Conservation (phyloP, 2,797 vertebrate species). For the Philypnodon macrostomus region DNA sequence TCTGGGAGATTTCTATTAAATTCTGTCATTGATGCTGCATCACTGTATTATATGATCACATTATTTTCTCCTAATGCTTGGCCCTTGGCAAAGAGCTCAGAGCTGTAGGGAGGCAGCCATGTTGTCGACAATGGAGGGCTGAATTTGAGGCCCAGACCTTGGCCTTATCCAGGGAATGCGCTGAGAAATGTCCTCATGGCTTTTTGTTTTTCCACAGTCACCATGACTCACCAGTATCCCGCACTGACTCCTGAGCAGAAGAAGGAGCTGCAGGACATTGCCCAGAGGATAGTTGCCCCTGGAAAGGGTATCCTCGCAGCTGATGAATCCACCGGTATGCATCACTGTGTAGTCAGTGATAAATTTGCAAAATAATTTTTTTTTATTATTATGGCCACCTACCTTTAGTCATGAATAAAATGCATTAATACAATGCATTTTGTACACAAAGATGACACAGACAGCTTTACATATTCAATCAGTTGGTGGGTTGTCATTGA, state of each 20-base stretch:
- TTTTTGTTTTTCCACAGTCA: constrained; percentile 44
- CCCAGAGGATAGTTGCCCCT: constrained; percentile 75
- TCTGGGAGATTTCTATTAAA: no score
- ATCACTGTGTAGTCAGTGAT: no score
- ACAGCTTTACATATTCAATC: no score
- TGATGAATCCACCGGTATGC: constrained; percentile 80
- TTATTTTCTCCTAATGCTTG: constrained; percentile 5
- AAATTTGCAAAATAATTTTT: no score
- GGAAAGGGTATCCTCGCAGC: constrained; percentile 82
- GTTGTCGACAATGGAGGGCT: constrained; percentile 17
- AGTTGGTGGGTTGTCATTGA: no score
- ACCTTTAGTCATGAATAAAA: no score
- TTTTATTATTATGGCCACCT: no score
- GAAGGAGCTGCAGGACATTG: constrained; percentile 81
- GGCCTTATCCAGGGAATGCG: constrained; percentile 16
- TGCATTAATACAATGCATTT: no score
- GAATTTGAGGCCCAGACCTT: constrained; percentile 21
- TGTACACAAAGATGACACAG: no score
- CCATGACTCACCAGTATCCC: constrained; percentile 81
- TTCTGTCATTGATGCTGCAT: no score
- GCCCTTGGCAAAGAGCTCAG: constrained; percentile 2
- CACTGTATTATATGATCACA: background rate
- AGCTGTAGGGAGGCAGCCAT: constrained; percentile 4
- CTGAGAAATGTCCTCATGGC: constrained; percentile 7
- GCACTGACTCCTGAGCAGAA: constrained; percentile 88